These are phyloP conservation scores for Chrysina gloriosa DNA, from an alignment of 2,888 invertebrate genomes.

Conservation along the genomic window DNA sequence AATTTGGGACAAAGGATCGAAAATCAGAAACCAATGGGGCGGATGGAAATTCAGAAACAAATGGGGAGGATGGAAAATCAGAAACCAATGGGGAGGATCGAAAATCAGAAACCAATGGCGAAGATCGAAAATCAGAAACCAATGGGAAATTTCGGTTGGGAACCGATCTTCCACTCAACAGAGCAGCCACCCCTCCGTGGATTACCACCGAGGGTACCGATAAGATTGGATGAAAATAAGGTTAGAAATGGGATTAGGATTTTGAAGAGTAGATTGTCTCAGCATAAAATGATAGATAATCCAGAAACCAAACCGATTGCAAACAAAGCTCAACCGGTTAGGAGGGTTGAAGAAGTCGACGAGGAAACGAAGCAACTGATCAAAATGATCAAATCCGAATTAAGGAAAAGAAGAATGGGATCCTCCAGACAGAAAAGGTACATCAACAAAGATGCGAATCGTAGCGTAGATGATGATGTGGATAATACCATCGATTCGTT, in stretches of 20 bases:
- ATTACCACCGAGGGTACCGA: too few species aligned
- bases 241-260: conserved; percentile 27
- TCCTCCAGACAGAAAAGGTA: conserved; percentile 43
- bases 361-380: conserved; percentile 38
- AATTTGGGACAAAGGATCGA: not conserved
- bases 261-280: conserved; percentile 47
- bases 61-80: too few species aligned
- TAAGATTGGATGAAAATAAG: conserved; percentile 44
- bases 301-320: not conserved
- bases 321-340: not conserved
- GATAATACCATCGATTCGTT: conserved; percentile 50
- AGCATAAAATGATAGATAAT: conserved; percentile 40
- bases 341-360: conserved; percentile 25
- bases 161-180: too few species aligned
- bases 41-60: conserved; percentile 40
- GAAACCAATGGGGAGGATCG: too few species aligned
- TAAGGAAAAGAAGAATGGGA: conserved; percentile 30
- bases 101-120: too few species aligned
- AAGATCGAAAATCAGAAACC: too few species aligned
- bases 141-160: too few species aligned
- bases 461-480: conserved; percentile 51
- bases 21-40: conserved; percentile 26
- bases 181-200: too few species aligned
- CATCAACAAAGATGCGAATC: conserved; percentile 41
- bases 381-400: conserved; percentile 31